phyloP scores from a whole-genome alignment of 2,113 vertebrate genomes.

The Misgurnus mizolepis region DNA sequence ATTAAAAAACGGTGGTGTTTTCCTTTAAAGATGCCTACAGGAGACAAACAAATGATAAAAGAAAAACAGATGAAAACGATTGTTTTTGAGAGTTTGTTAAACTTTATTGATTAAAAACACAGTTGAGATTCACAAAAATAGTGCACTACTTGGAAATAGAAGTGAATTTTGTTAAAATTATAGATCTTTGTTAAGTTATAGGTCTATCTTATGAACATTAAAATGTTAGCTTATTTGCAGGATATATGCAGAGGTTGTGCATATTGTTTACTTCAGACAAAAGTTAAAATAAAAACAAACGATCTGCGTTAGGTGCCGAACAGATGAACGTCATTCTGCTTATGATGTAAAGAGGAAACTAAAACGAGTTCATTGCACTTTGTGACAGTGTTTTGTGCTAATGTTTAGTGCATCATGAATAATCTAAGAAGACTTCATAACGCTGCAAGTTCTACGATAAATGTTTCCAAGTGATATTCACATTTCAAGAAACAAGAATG shows the following conservation, averaged over 20 bases:
- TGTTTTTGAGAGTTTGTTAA: not conserved
- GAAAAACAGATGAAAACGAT: not conserved
- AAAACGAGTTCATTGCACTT: too few species aligned
- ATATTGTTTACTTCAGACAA: constrained; percentile 4
- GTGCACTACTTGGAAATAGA: constrained; percentile 37
- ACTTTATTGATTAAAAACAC: constrained; percentile 44
- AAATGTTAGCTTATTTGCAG: constrained; percentile 46
- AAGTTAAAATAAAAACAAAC: not conserved
- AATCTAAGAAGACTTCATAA: too few species aligned
- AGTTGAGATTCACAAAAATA: constrained; percentile 43
- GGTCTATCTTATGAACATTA: constrained; percentile 28
- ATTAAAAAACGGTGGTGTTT: too few species aligned
- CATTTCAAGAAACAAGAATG: not conserved
- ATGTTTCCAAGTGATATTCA: not conserved
- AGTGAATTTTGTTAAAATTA: constrained; percentile 42
- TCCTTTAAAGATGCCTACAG: too few species aligned
- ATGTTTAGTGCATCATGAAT: not conserved
- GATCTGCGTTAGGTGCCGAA: constrained; percentile 12
- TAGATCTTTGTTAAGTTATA: constrained; percentile 42
- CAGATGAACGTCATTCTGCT: constrained; percentile 41
- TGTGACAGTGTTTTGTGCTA: not conserved
- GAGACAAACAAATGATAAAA: not conserved
- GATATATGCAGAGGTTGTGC: constrained; percentile 28
- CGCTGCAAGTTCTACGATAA: too few species aligned
- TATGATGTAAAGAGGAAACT: not conserved